Evolutionary conservation across 2,888 invertebrate species (phyloP).

Genomic region (Maniola hyperantus): DNA sequence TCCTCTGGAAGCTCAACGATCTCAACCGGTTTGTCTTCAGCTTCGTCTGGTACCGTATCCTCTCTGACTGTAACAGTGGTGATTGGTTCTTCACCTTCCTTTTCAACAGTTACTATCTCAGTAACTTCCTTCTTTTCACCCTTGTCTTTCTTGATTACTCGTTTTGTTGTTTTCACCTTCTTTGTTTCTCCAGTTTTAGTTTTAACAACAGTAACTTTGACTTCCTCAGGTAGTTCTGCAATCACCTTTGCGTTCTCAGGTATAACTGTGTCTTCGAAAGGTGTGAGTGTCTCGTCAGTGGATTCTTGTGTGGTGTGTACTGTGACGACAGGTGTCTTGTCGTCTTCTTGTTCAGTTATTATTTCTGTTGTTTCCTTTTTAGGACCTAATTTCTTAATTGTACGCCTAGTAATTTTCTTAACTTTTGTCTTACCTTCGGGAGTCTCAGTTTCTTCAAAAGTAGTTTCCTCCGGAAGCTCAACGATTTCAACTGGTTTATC

Average conservation of each 20-base stretch:
- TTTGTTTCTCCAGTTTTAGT: neutral
- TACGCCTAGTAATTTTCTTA: too few species aligned
- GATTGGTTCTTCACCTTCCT: too few species aligned
- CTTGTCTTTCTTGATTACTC: constrained; percentile 47
- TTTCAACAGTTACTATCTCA: too few species aligned
- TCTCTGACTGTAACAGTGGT: too few species aligned
- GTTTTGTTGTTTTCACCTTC: constrained; percentile 29
- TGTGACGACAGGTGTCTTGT: neutral
- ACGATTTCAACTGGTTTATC: neutral
- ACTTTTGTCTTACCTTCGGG: too few species aligned
- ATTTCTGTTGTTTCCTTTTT: neutral
- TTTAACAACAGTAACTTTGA: neutral
- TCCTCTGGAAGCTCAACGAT: too few species aligned
- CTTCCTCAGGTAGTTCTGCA: neutral
- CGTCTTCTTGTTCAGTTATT: neutral
- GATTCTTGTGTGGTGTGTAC: neutral
- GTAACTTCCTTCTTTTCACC: constrained; percentile 23
- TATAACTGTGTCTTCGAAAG: neutral
- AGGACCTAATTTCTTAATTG: too few species aligned
- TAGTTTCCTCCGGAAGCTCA: too few species aligned
- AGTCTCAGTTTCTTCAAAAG: too few species aligned
- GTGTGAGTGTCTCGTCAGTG: constrained; percentile 4
- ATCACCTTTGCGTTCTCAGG: neutral
- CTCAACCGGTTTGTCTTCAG: too few species aligned
- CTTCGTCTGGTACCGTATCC: too few species aligned